Evolutionary conservation across 2,797 vertebrate species (phyloP).

Genomic region (Uromys caudimaculatus): DNA sequence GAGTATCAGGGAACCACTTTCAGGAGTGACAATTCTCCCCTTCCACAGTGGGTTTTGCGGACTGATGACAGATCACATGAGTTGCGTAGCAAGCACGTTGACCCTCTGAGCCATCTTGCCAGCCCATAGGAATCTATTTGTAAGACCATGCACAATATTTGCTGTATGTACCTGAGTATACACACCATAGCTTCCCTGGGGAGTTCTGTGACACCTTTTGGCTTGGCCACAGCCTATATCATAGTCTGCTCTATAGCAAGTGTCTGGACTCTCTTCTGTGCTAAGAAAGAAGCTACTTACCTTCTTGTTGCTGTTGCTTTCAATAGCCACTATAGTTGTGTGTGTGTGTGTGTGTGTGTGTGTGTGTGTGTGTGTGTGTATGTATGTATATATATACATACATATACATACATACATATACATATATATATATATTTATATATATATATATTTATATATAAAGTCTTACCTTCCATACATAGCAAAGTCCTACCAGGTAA

Average conservation of each 20-base stretch:
- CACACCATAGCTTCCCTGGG: not conserved
- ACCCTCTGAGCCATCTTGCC: not conserved
- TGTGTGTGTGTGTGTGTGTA: too few relatives aligned
- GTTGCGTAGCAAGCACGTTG: not conserved
- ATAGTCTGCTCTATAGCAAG: not conserved
- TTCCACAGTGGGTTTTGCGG: not conserved
- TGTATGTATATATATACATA: too few relatives aligned
- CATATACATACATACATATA: too few relatives aligned
- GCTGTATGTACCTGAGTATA: fast-evolving
- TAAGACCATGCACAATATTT: not conserved
- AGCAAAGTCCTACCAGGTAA: not conserved
- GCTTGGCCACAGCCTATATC: not conserved
- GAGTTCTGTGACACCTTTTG: not conserved
- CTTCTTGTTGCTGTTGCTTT: not conserved
- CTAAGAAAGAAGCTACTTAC: not conserved
- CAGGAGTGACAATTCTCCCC: not conserved
- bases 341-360: too few relatives aligned
- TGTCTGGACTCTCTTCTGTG: not conserved
- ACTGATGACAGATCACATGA: not conserved
- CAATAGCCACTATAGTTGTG: not conserved
- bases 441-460: not conserved
- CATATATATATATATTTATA: too few relatives aligned
- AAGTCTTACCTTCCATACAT: fast-evolving
- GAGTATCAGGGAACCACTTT: not conserved
- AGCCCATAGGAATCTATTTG: not conserved